Conservation (phyloP, 2,797 vertebrate genomes). For the Hemitrygon akajei region DNA sequence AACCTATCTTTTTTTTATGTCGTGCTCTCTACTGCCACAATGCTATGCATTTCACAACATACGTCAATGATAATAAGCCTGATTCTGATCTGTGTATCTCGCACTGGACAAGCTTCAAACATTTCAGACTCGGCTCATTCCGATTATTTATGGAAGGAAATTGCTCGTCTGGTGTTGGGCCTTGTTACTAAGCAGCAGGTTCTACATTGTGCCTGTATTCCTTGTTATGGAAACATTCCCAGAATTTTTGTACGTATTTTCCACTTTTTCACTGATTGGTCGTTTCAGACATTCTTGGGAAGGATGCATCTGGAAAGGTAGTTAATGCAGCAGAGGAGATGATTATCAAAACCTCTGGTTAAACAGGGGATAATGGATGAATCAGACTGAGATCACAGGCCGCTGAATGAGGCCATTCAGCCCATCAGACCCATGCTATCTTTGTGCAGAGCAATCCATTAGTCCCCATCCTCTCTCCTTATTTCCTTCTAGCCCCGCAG, state of each 20-base stretch:
- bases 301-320: background rate
- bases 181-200: background rate
- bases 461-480: no score
- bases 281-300: background rate
- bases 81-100: no score
- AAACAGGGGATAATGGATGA: background rate
- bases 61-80: no score
- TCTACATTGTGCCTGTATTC: background rate
- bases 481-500: no score
- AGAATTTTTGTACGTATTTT: background rate
- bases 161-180: background rate
- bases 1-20: no score
- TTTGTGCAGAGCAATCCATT: no score
- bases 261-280: background rate
- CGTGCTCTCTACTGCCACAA: no score
- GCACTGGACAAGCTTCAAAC: background rate
- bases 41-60: no score
- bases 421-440: no score
- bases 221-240: background rate
- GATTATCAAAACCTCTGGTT: background rate
- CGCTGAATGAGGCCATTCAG: no score
- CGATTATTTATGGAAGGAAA: background rate
- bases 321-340: conserved; percentile 11
- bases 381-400: background rate
- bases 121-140: background rate